phyloP scores from a whole-genome alignment of 1,140 invertebrate genomes.

The Pseudomyrmex pallidus region DNA sequence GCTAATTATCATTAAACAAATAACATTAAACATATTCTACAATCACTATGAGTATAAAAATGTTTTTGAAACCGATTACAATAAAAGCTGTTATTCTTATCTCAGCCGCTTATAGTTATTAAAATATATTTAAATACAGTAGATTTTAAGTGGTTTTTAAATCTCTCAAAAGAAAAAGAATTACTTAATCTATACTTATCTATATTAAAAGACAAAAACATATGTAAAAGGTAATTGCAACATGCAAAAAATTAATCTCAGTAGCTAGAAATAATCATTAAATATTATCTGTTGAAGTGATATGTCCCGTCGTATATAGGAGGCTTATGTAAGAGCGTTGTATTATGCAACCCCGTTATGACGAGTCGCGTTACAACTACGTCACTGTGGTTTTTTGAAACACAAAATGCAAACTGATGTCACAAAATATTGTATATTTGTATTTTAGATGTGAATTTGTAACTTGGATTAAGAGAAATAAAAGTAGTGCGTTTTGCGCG shows the following conservation, averaged over 20 bases:
- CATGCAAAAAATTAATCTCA: background rate
- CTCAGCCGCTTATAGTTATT: no score
- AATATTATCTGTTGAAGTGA: conserved; percentile 1
- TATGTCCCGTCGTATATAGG: no score
- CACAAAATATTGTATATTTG: background rate
- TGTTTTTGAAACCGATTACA: no score
- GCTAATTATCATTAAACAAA: no score
- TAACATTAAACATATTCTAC: no score
- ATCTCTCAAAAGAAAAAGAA: background rate
- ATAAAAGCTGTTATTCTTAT: no score
- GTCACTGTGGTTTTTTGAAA: background rate
- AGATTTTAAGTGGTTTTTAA: background rate
- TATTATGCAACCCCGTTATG: conserved; percentile 5
- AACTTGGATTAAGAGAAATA: no score
- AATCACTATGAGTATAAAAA: no score
- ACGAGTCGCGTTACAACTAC: background rate
- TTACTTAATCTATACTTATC: background rate
- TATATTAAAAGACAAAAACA: background rate
- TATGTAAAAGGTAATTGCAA: background rate
- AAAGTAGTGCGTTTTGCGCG: no score
- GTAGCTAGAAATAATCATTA: background rate
- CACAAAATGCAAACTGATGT: conserved; percentile 12
- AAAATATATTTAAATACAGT: no score
- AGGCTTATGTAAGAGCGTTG: background rate
- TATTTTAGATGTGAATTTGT: no score